Conservation (phyloP, 2,888 invertebrate species). For the Drosophila anomelani region DNA sequence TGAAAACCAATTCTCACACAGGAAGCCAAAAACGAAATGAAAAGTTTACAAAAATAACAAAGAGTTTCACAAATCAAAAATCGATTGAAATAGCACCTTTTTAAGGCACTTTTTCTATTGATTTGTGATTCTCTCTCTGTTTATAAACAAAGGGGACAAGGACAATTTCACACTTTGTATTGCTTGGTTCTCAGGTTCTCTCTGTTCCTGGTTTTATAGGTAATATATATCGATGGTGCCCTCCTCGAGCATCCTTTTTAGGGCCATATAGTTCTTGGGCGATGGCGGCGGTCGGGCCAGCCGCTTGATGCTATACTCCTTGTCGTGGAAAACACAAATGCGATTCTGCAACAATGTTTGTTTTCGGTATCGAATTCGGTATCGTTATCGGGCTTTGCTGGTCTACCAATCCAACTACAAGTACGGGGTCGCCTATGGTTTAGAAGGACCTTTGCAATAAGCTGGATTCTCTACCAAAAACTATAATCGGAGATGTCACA, state of each 20-base stretch:
- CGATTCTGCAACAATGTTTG: slow-evolving; percentile 79
- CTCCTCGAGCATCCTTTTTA: slow-evolving; percentile 82
- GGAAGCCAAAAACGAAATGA: slow-evolving; percentile 41
- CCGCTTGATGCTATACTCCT: slow-evolving; percentile 79
- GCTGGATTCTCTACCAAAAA: slow-evolving; percentile 21
- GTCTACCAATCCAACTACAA: slow-evolving; percentile 41
- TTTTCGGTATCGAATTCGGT: slow-evolving; percentile 20
- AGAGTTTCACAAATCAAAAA: background rate
- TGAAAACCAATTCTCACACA: slow-evolving; percentile 29
- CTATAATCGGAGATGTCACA: slow-evolving; percentile 1
- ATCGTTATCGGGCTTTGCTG: slow-evolving; percentile 28
- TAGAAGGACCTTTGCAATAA: slow-evolving; percentile 25
- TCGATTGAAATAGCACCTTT: background rate
- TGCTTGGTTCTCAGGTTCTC: slow-evolving; percentile 21
- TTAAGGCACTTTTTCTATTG: background rate
- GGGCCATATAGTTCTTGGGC: slow-evolving; percentile 80
- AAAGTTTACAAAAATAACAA: background rate
- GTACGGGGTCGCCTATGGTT: slow-evolving; percentile 29
- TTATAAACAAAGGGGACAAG: slow-evolving; percentile 19
- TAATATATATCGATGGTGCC: slow-evolving; percentile 81
- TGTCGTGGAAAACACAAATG: slow-evolving; percentile 79
- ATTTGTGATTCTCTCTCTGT: too few relatives aligned
- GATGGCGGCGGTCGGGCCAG: slow-evolving; percentile 82
- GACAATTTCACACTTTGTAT: slow-evolving; percentile 25
- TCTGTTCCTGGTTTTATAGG: slow-evolving; percentile 62